Evolutionary conservation across 1,140 invertebrate species (phyloP), one percentile per base, ranked within the genome.

Genomic region (Oryzaephilus surinamensis): DNA sequence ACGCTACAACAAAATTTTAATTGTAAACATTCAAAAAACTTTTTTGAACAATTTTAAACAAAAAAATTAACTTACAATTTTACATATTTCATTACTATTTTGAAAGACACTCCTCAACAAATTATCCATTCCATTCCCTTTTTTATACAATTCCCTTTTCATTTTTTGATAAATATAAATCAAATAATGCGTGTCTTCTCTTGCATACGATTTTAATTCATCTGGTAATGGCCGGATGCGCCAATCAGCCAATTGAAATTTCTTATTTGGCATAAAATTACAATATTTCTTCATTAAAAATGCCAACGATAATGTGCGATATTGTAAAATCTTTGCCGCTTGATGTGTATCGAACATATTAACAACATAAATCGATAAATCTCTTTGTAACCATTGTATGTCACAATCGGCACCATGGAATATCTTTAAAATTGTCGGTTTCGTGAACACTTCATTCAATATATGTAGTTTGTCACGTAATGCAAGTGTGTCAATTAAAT

Each of bases 321-420:
- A 71, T n/a, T 75, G 70, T 0, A 98, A 65, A 0, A 77, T 65
- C 45, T 81, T 76, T 0, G 90, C 79, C 0, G 93, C 94, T 54
- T 86, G 77, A 59, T 90, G 76, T 0, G 95, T 99, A 59, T 99
- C 96, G 63, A 99, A 97, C 78, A 99, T 81, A 53, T 97, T 96
- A 0, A 99, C 92, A 11, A 99, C 61, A 57, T 99, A 99, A 0
- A 99, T 49, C 0, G 89, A 86, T 37, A 98, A 79, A 69, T 99
- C 96, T 29, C 89, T 72, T 61, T 99, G 96, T 13, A 99, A 65
- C 96, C 96, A 99, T 13, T 79, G 63, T 19, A 99, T 74, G 61
- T 99, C 96, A 28, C 56, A 70, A 38, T 92, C 79, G 1, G 88
- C 84, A 23, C 95, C 95, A 61, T 99, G 96, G 51, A 99, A 84